Percentiles rank a stretch among this genome's conserved stretches.
phyloP scores from a whole-genome alignment of 2,113 vertebrate genomes.

The Epinephelus cyanopodus region DNA sequence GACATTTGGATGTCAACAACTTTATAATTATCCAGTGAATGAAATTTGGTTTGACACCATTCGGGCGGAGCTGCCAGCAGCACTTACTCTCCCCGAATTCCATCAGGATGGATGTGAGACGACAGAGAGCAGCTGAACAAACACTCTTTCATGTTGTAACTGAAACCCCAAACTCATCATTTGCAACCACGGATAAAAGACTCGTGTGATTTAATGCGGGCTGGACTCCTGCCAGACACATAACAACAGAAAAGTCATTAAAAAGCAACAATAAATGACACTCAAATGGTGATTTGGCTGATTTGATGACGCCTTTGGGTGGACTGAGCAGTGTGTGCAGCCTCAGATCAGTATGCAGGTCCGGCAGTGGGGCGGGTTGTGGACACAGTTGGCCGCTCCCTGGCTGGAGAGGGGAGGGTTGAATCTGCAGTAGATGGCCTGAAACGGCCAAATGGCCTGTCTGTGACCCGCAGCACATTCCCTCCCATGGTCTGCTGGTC shows the following conservation, averaged over 20 bases:
- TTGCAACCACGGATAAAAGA: constrained; percentile 36
- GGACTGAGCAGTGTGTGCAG: not conserved
- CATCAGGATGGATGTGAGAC: constrained; percentile 4
- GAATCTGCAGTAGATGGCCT: constrained; percentile 42
- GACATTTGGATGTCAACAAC: constrained; percentile 6
- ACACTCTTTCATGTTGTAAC: constrained; percentile 54
- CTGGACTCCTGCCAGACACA: constrained; percentile 34
- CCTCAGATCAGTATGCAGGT: constrained; percentile 32
- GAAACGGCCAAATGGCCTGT: constrained; percentile 53
- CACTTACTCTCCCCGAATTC: constrained; percentile 21
- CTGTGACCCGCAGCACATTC: constrained; percentile 50
- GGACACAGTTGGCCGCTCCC: constrained; percentile 48
- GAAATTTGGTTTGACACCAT: constrained; percentile 6
- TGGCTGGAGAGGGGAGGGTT: constrained; percentile 24
- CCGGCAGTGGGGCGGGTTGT: not conserved
- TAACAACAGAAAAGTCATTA: constrained; percentile 33
- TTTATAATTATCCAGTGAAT: not conserved
- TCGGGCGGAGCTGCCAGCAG: not conserved
- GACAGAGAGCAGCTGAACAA: constrained; percentile 61
- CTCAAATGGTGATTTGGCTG: constrained; percentile 9
- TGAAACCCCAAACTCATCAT: constrained; percentile 44
- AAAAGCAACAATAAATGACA: constrained; percentile 29
- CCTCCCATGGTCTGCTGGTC: constrained; percentile 50
- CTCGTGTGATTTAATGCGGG: constrained; percentile 22
- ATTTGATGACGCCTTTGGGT: not conserved